phyloP scores from a whole-genome alignment of 2,888 invertebrate species.

The Stenotaenia linearis region DNA sequence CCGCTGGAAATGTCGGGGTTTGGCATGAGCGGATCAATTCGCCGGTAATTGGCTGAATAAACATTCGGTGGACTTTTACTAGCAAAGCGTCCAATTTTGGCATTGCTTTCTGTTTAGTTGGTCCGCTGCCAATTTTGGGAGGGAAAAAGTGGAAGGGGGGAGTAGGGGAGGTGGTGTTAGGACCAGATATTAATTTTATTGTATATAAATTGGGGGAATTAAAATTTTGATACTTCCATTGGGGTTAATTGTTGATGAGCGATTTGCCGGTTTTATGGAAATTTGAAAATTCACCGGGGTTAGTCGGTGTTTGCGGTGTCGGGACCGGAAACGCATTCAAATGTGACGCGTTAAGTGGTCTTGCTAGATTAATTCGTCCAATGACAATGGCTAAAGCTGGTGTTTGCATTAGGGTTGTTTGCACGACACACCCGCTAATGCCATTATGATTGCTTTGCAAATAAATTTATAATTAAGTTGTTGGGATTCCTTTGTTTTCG shows the following conservation, averaged over 20 bases:
- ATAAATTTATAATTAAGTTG: slow-evolving; percentile 2
- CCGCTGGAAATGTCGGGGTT: background rate
- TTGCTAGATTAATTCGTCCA: background rate
- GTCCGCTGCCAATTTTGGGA: background rate
- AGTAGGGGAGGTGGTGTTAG: background rate
- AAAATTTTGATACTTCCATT: no score
- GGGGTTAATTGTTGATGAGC: no score
- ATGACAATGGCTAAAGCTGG: background rate
- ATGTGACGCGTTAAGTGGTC: background rate
- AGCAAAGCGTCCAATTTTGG: background rate
- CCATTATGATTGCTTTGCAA: background rate
- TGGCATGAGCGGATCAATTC: slow-evolving; percentile 13
- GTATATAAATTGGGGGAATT: no score
- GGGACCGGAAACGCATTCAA: background rate
- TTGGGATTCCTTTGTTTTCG: background rate
- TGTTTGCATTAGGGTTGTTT: background rate
- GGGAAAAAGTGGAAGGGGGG: background rate
- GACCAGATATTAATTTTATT: no score
- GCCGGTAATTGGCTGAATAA: background rate
- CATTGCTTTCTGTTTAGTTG: background rate
- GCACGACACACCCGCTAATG: background rate
- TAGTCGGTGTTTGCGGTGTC: no score
- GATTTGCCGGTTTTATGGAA: no score
- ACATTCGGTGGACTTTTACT: background rate
- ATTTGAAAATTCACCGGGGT: no score